Evolutionary conservation across 2,888 invertebrate species (phyloP), one percentile per base, ranked within the genome.

Genomic region (Brachyptera putata): DNA sequence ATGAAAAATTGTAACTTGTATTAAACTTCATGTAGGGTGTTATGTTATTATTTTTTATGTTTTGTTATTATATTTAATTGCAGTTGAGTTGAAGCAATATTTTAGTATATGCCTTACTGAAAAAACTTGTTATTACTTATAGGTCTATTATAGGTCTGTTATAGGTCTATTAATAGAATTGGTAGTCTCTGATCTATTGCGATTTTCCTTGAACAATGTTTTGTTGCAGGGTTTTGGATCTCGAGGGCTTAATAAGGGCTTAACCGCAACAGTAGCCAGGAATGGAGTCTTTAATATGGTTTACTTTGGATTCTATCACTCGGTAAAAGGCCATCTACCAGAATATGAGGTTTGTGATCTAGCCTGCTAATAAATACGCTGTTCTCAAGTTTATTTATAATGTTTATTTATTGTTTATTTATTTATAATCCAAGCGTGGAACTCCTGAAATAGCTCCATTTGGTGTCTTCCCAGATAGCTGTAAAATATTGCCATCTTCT

Each of bases 231-330:
- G 96, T 0, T 77, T 93, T 18, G 94, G 95, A 0, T 80, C 82
- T 0, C 79, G 78, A 64, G 95, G 95, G 0, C 77, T 95, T 0
- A 91, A 91, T 71, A 92, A 91, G 74, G 96, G 95, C 1, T 74
- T 96, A 0, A 87, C 91, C 0, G 90, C 95, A 0, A 96, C 95
- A 1, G 84, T 95, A 69, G 86, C 87, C 5, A 81, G 96, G 67
- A 94, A 95, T 78, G 94, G 92, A 0, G 80, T 90, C 3, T 96
- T 95, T 73, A 97, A 96, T 73, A 90, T 89, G 84, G 82, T 95
- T 53, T 97, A 96, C 75, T 95, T 97, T 72, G 94, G 96, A 34
- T 91, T 95, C 73, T 96, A 96, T 74, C 93, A 95, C 76, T 91
- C 91, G 66, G 86, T 94, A 1, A 95, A 91, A 76, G 87, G 85